Evolutionary conservation across 2,888 invertebrate species (phyloP).

Genomic region (Spisula solida): DNA sequence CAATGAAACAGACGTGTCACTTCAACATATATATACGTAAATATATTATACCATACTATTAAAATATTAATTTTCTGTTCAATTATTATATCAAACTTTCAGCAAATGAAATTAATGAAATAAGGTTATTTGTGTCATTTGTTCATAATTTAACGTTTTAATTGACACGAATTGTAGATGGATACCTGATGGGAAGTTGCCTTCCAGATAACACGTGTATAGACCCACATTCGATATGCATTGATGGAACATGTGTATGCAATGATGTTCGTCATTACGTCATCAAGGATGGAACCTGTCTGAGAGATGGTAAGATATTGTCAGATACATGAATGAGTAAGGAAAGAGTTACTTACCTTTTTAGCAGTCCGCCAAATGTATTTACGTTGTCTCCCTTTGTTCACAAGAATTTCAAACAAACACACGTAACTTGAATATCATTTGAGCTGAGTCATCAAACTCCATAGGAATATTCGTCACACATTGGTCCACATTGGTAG

Average conservation of each 20-base stretch:
- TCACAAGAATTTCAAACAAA: background rate
- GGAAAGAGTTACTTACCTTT: background rate
- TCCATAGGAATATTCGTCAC: background rate
- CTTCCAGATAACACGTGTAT: constrained; percentile 16
- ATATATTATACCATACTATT: no score
- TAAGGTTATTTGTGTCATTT: background rate
- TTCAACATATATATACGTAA: no score
- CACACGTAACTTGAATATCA: no score
- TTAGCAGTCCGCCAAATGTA: background rate
- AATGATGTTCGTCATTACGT: constrained; percentile 48
- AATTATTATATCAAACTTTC: no score
- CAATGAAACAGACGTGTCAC: no score
- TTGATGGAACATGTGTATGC: constrained; percentile 48
- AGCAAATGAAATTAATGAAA: no score
- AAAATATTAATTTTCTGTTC: no score
- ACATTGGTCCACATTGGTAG: no score
- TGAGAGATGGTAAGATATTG: constrained; percentile 39
- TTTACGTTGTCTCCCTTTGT: background rate
- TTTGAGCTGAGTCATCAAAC: background rate
- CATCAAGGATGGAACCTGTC: constrained; percentile 19
- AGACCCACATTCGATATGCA: constrained; percentile 46
- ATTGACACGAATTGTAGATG: constrained; percentile 25
- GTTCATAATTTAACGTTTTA: no score
- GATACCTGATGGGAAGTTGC: constrained; percentile 24
- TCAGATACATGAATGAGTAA: background rate